Conservation (phyloP, 2,888 invertebrate species). For the Antheraea assamensis region DNA sequence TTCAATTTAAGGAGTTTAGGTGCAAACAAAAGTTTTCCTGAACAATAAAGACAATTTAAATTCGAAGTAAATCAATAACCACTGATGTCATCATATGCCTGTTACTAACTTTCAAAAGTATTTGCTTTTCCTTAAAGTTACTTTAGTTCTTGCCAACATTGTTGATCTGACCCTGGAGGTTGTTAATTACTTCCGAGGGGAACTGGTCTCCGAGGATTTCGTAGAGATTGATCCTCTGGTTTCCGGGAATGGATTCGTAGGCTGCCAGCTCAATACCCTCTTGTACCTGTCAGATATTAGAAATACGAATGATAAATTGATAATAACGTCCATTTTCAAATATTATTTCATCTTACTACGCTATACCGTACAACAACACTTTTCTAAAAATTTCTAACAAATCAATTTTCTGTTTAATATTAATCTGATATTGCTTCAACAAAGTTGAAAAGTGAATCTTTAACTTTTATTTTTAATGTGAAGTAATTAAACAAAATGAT, state of each 20-base stretch:
- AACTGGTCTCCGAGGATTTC: constrained; percentile 93
- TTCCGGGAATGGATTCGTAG: constrained; percentile 92
- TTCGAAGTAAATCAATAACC: background rate
- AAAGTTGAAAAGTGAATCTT: no score
- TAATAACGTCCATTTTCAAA: no score
- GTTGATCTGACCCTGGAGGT: constrained; percentile 92
- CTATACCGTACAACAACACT: no score
- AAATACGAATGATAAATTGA: background rate
- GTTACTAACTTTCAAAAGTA: constrained; percentile 13
- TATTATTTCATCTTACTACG: no score
- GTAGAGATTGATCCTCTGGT: constrained; percentile 91
- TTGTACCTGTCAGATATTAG: constrained; percentile 81
- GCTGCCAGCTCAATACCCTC: constrained; percentile 93
- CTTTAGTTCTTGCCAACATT: constrained; percentile 84
- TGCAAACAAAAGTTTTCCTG: background rate
- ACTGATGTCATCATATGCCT: background rate
- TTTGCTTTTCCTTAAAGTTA: background rate
- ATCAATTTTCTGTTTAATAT: no score
- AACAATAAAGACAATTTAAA: background rate
- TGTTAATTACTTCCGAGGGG: constrained; percentile 93
- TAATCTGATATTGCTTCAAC: no score
- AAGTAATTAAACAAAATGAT: no score
- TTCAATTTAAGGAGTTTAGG: background rate
- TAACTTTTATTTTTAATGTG: no score
- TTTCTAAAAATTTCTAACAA: no score